Conservation (phyloP, 2,113 vertebrate species). For the Elanoides forficatus region DNA sequence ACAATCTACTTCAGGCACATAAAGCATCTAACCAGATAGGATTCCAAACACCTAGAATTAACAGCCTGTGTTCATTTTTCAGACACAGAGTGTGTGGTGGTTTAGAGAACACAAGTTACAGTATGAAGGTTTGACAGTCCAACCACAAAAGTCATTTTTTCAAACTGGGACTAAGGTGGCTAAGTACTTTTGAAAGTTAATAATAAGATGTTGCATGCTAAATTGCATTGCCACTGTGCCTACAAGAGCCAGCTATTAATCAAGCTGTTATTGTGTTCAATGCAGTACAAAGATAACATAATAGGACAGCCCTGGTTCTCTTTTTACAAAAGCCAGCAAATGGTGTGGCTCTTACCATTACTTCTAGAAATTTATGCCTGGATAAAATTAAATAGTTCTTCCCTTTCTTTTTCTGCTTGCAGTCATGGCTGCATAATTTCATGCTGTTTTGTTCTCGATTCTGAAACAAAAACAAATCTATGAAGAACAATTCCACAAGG, state of each 20-base stretch:
- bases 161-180: not conserved
- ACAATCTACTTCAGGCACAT: not conserved
- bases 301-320: not conserved
- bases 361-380: not conserved
- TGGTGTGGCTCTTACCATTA: not conserved
- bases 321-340: not conserved
- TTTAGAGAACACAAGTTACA: not conserved
- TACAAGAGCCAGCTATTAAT: not conserved
- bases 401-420: not conserved
- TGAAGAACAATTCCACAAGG: not conserved
- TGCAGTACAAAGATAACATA: not conserved
- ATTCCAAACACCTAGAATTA: not conserved
- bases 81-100: not conserved
- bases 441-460: not conserved
- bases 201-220: not conserved
- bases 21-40: not conserved
- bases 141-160: not conserved
- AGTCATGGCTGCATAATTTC: not conserved
- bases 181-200: slow-evolving; percentile 6
- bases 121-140: not conserved
- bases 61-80: not conserved
- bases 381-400: not conserved
- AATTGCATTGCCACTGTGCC: not conserved
- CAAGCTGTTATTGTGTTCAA: not conserved
- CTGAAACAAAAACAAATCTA: not conserved